phyloP scores from a whole-genome alignment of 2,113 vertebrate genomes.

The Archocentrus centrarchus region DNA sequence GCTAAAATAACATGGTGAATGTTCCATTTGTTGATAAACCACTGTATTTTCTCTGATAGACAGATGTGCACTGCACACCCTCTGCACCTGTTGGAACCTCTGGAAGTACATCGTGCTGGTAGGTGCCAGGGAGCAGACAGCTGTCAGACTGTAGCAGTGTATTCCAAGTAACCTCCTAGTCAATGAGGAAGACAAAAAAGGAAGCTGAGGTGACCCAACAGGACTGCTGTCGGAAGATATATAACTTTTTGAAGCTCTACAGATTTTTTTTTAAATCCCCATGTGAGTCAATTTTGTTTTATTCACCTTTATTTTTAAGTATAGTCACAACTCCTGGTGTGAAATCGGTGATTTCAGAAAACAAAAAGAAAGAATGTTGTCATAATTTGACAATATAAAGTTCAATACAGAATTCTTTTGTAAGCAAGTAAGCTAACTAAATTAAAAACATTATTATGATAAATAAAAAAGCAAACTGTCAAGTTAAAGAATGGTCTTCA shows the following conservation, averaged over 20 bases:
- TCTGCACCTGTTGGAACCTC: constrained; percentile 47
- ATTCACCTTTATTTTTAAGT: not conserved
- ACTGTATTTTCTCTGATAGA: constrained; percentile 58
- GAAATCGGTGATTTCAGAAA: not conserved
- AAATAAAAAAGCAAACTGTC: not conserved
- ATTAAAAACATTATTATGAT: not conserved
- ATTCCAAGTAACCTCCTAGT: constrained; percentile 66
- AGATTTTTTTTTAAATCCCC: not conserved
- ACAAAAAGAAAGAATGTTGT: not conserved
- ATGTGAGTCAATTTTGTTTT: not conserved
- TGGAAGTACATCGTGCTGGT: constrained; percentile 44
- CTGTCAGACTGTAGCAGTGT: constrained; percentile 59
- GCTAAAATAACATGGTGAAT: constrained; percentile 22
- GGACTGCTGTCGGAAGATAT: constrained; percentile 21
- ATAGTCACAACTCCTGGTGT: not conserved
- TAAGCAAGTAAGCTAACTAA: not conserved
- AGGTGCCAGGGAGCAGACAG: constrained; percentile 64
- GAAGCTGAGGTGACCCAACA: constrained; percentile 15
- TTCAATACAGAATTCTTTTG: not conserved
- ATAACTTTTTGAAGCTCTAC: not conserved
- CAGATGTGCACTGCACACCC: constrained; percentile 64
- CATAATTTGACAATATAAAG: not conserved
- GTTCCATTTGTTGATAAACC: constrained; percentile 38
- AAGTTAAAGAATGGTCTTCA: not conserved
- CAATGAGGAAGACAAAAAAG: constrained; percentile 51